Evolutionary conservation across 1,140 invertebrate genomes (phyloP).

Genomic region (Lasioglossum albipes): DNA sequence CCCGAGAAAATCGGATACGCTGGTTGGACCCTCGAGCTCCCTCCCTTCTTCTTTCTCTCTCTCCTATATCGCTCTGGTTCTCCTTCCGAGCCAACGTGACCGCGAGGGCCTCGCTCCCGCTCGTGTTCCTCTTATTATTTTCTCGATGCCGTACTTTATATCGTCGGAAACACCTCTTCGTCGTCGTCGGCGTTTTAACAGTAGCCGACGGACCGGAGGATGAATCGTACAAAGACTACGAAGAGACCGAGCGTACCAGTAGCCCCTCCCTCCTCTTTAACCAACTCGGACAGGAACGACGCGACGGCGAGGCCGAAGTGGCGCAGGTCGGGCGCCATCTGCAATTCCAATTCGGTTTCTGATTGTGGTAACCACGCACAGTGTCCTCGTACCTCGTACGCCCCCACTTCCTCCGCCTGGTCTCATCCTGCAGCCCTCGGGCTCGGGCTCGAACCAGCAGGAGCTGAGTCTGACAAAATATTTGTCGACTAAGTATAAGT

Average conservation of each 20-base stretch:
- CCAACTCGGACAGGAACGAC: constrained; percentile 57
- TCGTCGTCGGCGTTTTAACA: constrained; percentile 37
- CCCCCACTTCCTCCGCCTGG: constrained; percentile 10
- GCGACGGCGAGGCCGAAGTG: constrained; percentile 57
- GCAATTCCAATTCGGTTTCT: constrained; percentile 71
- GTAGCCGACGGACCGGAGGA: constrained; percentile 43
- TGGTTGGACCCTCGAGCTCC: constrained; percentile 7
- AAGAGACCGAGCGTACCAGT: constrained; percentile 41
- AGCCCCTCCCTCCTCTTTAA: constrained; percentile 63
- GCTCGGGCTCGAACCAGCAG: neutral
- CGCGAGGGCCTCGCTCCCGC: constrained; percentile 5
- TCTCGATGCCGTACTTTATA: constrained; percentile 27
- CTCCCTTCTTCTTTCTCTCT: constrained; percentile 15
- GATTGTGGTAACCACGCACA: constrained; percentile 49
- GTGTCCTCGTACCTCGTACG: constrained; percentile 35
- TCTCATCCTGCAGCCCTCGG: constrained; percentile 32
- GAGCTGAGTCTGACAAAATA: neutral
- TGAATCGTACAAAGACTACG: constrained; percentile 47
- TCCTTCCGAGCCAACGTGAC: neutral
- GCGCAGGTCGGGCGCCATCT: constrained; percentile 70
- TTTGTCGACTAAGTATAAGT: too few relatives aligned
- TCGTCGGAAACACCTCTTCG: constrained; percentile 45
- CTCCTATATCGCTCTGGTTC: neutral
- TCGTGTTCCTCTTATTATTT: constrained; percentile 20
- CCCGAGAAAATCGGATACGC: constrained; percentile 7